A percentile compares a stretch with the other conserved stretches of the same genome.
These are phyloP conservation scores for Albula goreensis DNA, from an alignment of 2,113 vertebrate genomes.

Conservation along the genomic window DNA sequence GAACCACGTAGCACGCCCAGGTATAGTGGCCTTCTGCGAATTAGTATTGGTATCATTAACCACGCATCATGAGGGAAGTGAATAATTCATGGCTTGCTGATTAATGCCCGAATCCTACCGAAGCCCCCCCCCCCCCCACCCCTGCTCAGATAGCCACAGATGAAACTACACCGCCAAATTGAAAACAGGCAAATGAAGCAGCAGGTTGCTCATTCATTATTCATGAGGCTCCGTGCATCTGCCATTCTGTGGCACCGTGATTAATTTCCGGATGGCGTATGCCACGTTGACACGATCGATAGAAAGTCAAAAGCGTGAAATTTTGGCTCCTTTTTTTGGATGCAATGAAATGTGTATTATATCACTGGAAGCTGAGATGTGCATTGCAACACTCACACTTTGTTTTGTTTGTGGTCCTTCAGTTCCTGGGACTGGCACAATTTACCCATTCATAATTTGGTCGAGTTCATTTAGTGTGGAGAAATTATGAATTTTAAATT, in stretches of 20 bases:
- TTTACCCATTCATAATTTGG: no score
- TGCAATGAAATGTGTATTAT: background rate
- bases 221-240: background rate
- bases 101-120: background rate
- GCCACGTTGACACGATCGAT: conserved; percentile 7
- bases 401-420: no score
- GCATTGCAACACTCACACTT: background rate
- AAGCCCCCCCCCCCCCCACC: background rate
- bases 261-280: conserved; percentile 2
- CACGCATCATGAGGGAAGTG: background rate
- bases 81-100: background rate
- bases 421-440: no score
- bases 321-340: background rate
- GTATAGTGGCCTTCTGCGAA: background rate
- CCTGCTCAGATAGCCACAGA: background rate
- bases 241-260: background rate
- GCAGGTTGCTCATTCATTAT: conserved; percentile 6
- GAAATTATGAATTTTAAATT: no score
- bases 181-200: conserved; percentile 13
- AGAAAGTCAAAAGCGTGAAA: background rate
- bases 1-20: background rate
- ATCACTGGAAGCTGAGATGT: background rate
- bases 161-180: conserved; percentile 4
- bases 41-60: background rate
- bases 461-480: no score